Evolutionary conservation across 1,140 invertebrate species (phyloP).

Genomic region (Diabrotica undecimpunctata): DNA sequence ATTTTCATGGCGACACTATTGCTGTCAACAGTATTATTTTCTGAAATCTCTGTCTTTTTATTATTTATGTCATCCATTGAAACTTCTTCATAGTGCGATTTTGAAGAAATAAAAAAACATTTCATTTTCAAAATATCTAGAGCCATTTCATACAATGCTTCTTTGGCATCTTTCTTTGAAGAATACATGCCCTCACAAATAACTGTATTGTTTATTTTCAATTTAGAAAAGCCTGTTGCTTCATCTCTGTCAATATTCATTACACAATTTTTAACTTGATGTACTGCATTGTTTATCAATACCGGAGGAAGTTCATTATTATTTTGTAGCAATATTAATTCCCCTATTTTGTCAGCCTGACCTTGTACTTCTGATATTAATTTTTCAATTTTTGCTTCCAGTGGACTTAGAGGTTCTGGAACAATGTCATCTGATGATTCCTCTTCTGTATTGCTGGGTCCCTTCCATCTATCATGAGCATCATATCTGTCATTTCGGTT

Average conservation of each 20-base stretch:
- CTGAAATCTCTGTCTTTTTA: not conserved
- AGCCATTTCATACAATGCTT: conserved; percentile 24
- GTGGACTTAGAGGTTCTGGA: conserved; percentile 1
- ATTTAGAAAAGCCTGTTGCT: conserved; percentile 5
- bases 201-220: not conserved
- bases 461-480: not conserved
- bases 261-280: conserved; percentile 17
- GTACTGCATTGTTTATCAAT: conserved; percentile 8
- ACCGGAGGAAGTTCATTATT: conserved; percentile 15
- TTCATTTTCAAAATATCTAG: conserved; percentile 30
- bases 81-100: conserved; percentile 25
- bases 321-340: conserved; percentile 8
- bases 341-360: conserved; percentile 3
- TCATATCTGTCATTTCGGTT: not conserved
- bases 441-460: not conserved
- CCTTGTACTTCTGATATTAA: not conserved
- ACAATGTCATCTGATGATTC: not conserved
- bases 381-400: conserved; percentile 11
- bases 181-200: conserved; percentile 22
- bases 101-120: conserved; percentile 30
- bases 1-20: conserved; percentile 30
- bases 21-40: conserved; percentile 9
- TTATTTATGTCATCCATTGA: conserved; percentile 16
- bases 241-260: conserved; percentile 26
- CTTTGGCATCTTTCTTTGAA: conserved; percentile 28